Conservation (phyloP, 2,797 vertebrate genomes). For the Danio albolineatus region DNA sequence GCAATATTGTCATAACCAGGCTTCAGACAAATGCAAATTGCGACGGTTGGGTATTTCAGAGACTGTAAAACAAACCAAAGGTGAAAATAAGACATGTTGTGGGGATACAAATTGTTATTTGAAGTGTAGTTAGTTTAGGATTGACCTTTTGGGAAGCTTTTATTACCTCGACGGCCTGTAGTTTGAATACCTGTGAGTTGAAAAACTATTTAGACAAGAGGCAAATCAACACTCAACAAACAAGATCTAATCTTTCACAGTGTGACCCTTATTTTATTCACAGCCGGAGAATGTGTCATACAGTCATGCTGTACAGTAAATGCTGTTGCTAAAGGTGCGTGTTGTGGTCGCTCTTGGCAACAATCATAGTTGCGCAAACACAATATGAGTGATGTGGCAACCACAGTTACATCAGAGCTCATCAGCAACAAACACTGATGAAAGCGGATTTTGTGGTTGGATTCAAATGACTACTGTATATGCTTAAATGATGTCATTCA, state of each 20-base stretch:
- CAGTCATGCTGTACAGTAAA: constrained; percentile 13
- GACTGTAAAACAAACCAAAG: constrained; percentile 32
- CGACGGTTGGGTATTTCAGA: constrained; percentile 3
- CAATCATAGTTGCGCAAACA: constrained; percentile 2
- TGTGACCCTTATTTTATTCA: constrained; percentile 9
- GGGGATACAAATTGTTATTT: constrained; percentile 67
- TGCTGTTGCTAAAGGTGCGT: neutral
- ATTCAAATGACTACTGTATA: neutral
- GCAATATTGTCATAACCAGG: constrained; percentile 21
- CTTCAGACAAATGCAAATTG: constrained; percentile 8
- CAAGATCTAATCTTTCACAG: constrained; percentile 47
- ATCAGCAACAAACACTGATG: neutral
- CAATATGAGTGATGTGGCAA: constrained; percentile 6
- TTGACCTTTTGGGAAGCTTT: constrained; percentile 72
- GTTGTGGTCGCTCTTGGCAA: constrained; percentile 24
- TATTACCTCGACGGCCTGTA: constrained; percentile 84
- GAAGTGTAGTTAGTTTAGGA: constrained; percentile 76
- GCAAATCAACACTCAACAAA: constrained; percentile 82
- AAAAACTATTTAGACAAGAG: constrained; percentile 87
- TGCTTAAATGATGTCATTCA: neutral
- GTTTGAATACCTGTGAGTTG: constrained; percentile 82
- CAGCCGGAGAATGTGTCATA: constrained; percentile 5
- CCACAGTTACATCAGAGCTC: constrained; percentile 1
- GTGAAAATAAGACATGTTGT: neutral
- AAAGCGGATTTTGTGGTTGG: neutral